Conservation (phyloP, 2,888 invertebrate species). For the Chaitophorus viminalis region DNA sequence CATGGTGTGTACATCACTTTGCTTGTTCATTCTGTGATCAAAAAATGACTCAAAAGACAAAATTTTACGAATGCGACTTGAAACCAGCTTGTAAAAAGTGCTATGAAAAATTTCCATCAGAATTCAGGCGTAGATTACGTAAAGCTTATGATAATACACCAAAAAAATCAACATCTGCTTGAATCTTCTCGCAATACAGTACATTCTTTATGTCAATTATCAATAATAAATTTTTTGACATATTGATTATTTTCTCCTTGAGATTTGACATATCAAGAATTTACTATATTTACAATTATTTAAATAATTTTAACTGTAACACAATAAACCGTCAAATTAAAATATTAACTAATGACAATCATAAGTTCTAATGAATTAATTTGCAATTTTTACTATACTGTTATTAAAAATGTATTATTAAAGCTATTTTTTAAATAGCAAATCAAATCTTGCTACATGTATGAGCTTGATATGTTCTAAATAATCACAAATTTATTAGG, state of each 20-base stretch:
- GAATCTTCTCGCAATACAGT: neutral
- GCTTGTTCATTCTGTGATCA: conserved; percentile 97
- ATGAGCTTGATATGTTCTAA: conserved; percentile 7
- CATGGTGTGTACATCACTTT: conserved; percentile 99
- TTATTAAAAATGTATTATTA: neutral
- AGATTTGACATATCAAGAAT: too few species aligned
- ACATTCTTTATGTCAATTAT: too few species aligned
- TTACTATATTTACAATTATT: neutral
- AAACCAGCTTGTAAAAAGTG: conserved; percentile 98
- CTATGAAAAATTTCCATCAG: conserved; percentile 95
- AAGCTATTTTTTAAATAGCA: neutral
- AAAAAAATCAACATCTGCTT: conserved; percentile 63
- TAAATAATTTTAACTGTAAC: conserved; percentile 35
- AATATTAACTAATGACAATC: conserved; percentile 59
- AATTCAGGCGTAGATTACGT: conserved; percentile 90
- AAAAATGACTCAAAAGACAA: conserved; percentile 94
- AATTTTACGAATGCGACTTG: conserved; percentile 99
- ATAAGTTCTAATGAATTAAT: conserved; percentile 25
- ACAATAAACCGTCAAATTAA: conserved; percentile 17
- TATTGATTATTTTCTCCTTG: too few species aligned
- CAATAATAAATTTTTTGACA: too few species aligned
- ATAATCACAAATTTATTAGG: neutral
- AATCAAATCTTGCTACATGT: neutral
- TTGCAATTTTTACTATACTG: conserved; percentile 12
- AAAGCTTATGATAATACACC: conserved; percentile 84